phyloP scores from a whole-genome alignment of 2,888 invertebrate genomes.

The Mesopsocus fuscifrons region DNA sequence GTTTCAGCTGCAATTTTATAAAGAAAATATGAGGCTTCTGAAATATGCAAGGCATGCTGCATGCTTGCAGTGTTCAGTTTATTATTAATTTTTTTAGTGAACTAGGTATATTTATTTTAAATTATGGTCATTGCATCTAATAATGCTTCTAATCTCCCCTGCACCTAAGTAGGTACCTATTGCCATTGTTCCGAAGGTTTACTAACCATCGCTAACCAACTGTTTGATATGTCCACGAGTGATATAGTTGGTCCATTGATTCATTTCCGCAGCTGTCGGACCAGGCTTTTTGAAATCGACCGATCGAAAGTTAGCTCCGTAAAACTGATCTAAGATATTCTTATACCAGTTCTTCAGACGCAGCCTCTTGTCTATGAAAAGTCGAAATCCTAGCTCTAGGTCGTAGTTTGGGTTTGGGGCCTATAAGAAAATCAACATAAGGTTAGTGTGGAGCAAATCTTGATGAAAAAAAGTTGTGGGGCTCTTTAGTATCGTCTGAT shows the following conservation, averaged over 20 bases:
- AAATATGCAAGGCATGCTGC: too few relatives aligned
- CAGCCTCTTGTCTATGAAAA: constrained; percentile 38
- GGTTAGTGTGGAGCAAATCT: neutral
- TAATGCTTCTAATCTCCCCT: too few relatives aligned
- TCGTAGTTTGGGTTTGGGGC: constrained; percentile 27
- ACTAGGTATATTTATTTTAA: too few relatives aligned
- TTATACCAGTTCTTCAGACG: constrained; percentile 38
- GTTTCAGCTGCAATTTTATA: constrained; percentile 23
- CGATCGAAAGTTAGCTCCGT: constrained; percentile 41
- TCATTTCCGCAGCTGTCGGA: constrained; percentile 41
- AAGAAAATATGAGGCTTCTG: too few relatives aligned
- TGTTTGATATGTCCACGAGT: constrained; percentile 55
- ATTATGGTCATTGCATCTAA: too few relatives aligned
- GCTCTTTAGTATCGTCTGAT: too few relatives aligned
- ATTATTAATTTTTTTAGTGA: too few relatives aligned
- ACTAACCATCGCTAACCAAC: too few relatives aligned
- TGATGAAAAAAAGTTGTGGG: neutral
- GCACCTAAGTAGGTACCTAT: too few relatives aligned
- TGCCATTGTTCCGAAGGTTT: too few relatives aligned
- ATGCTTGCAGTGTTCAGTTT: too few relatives aligned
- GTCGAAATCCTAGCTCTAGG: constrained; percentile 41
- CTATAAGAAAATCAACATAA: constrained; percentile 12
- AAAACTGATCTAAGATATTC: constrained; percentile 38
- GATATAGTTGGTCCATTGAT: constrained; percentile 56
- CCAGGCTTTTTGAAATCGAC: constrained; percentile 40